phyloP scores from a whole-genome alignment of 2,888 invertebrate species.

The Nemurella pictetii region DNA sequence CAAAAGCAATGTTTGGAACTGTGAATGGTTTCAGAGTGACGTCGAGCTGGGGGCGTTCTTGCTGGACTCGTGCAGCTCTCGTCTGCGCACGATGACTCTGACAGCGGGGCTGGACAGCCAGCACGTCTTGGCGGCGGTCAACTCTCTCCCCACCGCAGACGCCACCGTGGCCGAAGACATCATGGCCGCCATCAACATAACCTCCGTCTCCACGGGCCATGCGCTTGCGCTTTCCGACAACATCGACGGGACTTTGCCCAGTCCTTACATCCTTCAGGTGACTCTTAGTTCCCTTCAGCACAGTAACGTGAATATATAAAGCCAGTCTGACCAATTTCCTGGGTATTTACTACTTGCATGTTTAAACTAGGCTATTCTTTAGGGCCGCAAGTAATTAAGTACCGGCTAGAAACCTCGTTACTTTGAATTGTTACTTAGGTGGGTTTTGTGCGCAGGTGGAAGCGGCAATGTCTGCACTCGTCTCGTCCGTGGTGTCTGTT shows the following conservation, averaged over 20 bases:
- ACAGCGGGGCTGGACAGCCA: constrained; percentile 38
- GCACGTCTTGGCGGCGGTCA: constrained; percentile 40
- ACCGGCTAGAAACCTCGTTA: no score
- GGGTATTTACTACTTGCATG: no score
- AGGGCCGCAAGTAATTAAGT: no score
- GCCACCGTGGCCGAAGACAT: constrained; percentile 42
- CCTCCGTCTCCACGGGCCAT: constrained; percentile 45
- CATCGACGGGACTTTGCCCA: not conserved
- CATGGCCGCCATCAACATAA: constrained; percentile 44
- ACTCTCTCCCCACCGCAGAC: constrained; percentile 40
- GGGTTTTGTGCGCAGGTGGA: constrained; percentile 45
- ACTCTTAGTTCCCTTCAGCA: not conserved
- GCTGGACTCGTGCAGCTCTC: constrained; percentile 47
- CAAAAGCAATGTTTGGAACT: no score
- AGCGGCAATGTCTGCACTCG: constrained; percentile 45
- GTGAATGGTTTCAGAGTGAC: constrained; percentile 18
- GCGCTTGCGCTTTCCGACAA: constrained; percentile 21
- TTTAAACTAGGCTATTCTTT: no score
- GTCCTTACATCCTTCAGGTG: constrained; percentile 20
- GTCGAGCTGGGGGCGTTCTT: constrained; percentile 46
- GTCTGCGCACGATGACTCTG: constrained; percentile 41
- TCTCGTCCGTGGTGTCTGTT: constrained; percentile 49
- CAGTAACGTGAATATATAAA: no score
- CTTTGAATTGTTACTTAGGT: no score
- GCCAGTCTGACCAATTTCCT: no score